Evolutionary conservation across 2,113 vertebrate genomes (phyloP).

Genomic region (Rhodinocichla rosea): DNA sequence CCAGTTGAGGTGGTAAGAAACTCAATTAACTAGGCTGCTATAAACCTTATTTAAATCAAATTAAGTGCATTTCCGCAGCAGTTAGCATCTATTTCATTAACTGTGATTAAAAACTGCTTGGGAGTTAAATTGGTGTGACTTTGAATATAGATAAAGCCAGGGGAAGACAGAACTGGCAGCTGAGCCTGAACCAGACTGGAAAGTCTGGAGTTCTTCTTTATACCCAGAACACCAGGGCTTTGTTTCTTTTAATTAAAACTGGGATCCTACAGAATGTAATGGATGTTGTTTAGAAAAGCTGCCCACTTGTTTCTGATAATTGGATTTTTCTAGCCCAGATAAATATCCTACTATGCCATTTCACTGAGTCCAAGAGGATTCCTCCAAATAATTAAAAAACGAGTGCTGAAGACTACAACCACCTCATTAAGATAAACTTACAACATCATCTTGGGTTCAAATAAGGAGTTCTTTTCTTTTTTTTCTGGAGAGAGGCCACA

Average conservation of each 20-base stretch:
- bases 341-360: conserved; percentile 45
- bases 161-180: conserved; percentile 38
- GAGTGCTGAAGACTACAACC: conserved; percentile 1
- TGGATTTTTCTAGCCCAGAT: conserved; percentile 66
- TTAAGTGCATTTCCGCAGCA: conserved; percentile 41
- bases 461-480: conserved; percentile 42
- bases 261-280: conserved; percentile 34
- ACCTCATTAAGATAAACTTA: conserved; percentile 60
- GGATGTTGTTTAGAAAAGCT: conserved; percentile 39
- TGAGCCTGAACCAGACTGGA: not conserved
- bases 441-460: conserved; percentile 27
- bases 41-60: conserved; percentile 56
- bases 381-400: conserved; percentile 56
- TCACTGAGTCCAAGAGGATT: not conserved
- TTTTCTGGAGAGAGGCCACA: conserved; percentile 23
- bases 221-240: conserved; percentile 45
- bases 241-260: conserved; percentile 64
- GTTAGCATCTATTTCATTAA: conserved; percentile 63
- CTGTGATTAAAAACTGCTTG: conserved; percentile 42
- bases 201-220: conserved; percentile 25
- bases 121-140: conserved; percentile 48
- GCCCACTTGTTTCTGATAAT: conserved; percentile 31
- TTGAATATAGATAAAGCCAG: conserved; percentile 51
- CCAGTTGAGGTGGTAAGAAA: not conserved
- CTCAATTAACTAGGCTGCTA: conserved; percentile 55